Evolutionary conservation across 2,113 vertebrate genomes (phyloP), one percentile per base, ranked within the genome.

Genomic region (Tetrao urogallus): DNA sequence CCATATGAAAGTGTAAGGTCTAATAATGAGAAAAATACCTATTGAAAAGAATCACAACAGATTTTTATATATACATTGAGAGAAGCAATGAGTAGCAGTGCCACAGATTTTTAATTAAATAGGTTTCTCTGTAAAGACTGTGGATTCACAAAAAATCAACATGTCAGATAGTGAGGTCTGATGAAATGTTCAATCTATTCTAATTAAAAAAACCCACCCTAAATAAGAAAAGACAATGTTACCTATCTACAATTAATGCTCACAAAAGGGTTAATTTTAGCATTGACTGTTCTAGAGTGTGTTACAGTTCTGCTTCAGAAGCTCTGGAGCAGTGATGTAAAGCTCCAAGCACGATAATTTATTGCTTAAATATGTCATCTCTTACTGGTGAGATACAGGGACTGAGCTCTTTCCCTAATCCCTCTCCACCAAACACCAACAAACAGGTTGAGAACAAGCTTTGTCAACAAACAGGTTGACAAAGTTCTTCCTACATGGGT

Each of bases 311-410:
- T 81, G 54, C 60, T 43, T 52, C 75, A 90, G 57, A 40, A 76
- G 38, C 24, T 71, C 56, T 75, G 47, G 61, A 83, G 61, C 20
- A 36, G 47, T 66, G 22, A 74, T 69, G 10, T 7, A 65, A 13
- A 9, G 32, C 20, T 18, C 38, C 45, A 71, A 81, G 52, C 56
- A 81, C 1, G 16, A 72, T 24, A 64, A 18, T 36, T 80, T 77
- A 86, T 67, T 94, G 75, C 78, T 77, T 80, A 34, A 56, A 76
- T 89, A 61, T 82, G 45, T 82, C 78, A 80, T 67, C 32, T 79
- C 54, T 54, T 77, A 58, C 91, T 88, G 67, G 19, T 56, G 50
- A 94, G 67, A 92, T 60, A 76, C 79, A 73, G 34, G 89, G 67
- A 66, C 27, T 63, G 45, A 93, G 22, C 27, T 77, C 60, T 91